Evolutionary conservation across 2,113 vertebrate genomes (phyloP), one percentile per base, ranked within the genome.

Genomic region (Mohoua ochrocephala): DNA sequence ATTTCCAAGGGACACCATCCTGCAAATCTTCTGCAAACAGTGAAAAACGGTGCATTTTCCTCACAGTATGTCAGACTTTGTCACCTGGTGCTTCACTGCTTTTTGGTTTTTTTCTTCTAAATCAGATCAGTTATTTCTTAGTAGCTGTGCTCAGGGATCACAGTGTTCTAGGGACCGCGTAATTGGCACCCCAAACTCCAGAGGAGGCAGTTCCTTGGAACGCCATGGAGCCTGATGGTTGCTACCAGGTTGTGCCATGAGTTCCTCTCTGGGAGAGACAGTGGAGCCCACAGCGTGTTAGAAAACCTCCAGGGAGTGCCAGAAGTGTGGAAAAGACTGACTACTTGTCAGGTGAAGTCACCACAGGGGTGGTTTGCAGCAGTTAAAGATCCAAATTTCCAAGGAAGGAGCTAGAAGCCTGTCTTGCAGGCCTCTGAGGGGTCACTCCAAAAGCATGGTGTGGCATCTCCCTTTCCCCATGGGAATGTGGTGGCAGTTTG

Each of bases 201-300:
- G 59, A 69, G 37, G 30, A 59, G 30, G 10, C 27, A 23, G 19
- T 22, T 87, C 65, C 47, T 78, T 76, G 65, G 15, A 80, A 57
- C 31, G 13, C 22, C 47, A 50, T 3, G 18, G 47, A 54, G 30
- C 30, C 84, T 71, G 35, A 39, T 53, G 53, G 33, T 61, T 28
- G 3, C 44, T 75, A 15, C 12, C 6, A 49, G 35, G 45, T 4
- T 76, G n/a, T 0, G 0, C 47, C 41, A 30, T 14, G 44, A 50
- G 35, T 50, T 84, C 1, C 0, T 20, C 19, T n/a, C 45, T 69
- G 28, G 35, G 35, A 91, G 52, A 78, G 44, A 71, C 10, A 44
- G 16, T 0, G 4, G 54, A 94, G 59, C 27, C 7, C n/a, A 45
- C 0, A 0, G 16, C 8, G 3, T 9, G 7, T 30, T 44, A 68